Conservation (phyloP, 1,140 invertebrate species). For the Drosophila insularis region DNA sequence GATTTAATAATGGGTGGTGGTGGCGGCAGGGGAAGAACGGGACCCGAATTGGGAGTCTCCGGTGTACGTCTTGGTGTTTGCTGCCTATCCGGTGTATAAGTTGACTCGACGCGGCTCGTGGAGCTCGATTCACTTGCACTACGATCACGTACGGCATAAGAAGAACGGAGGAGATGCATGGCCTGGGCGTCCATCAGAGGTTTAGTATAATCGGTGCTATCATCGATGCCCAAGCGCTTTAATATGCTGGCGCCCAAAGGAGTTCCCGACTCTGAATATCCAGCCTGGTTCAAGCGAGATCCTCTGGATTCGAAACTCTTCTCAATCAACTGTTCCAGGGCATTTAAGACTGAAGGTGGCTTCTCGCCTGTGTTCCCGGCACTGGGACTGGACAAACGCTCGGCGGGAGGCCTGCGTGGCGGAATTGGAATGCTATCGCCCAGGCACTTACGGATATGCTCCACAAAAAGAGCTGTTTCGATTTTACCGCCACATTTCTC, state of each 20-base stretch:
- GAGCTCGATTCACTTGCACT: conserved; percentile 94
- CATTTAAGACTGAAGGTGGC: conserved; percentile 94
- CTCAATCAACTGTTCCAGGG: conserved; percentile 98
- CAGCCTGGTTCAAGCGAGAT: conserved; percentile 66
- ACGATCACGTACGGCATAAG: conserved; percentile 88
- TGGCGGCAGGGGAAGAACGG: conserved; percentile 37
- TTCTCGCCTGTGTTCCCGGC: conserved; percentile 83
- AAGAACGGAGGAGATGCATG: conserved; percentile 89
- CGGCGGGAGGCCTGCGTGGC: conserved; percentile 34
- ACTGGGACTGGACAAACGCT: conserved; percentile 83
- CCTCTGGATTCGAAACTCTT: conserved; percentile 96
- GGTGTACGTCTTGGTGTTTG: conserved; percentile 89
- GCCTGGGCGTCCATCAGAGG: conserved; percentile 93
- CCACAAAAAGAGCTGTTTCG: conserved; percentile 95
- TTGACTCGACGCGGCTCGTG: conserved; percentile 88
- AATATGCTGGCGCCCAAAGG: conserved; percentile 94
- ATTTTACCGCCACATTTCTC: conserved; percentile 98
- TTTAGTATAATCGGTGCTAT: conserved; percentile 95
- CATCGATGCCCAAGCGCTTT: conserved; percentile 96
- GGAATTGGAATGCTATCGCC: conserved; percentile 87
- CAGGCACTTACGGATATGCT: conserved; percentile 94
- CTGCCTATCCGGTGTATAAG: conserved; percentile 88
- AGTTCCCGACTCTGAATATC: conserved; percentile 83
- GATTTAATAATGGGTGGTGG: conserved; percentile 57
- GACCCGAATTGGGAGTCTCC: conserved; percentile 80